Evolutionary conservation across 2,113 vertebrate genomes (phyloP).

Genomic region (Notechis scutatus): DNA sequence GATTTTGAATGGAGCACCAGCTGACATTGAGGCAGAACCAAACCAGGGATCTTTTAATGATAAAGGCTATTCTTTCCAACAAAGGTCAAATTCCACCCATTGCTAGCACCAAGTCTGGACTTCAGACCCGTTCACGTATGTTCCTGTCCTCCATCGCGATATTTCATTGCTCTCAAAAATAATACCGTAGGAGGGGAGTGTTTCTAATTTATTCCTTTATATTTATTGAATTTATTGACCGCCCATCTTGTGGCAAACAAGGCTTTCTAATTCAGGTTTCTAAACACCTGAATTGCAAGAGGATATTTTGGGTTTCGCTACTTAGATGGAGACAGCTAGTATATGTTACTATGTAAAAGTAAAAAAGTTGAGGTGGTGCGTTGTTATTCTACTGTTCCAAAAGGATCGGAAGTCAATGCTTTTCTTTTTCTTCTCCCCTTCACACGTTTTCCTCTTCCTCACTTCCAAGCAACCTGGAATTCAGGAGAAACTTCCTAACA

Average conservation of each 20-base stretch:
- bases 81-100: not conserved
- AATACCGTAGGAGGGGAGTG: not conserved
- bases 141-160: accelerated
- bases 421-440: not conserved
- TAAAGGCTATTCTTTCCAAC: not conserved
- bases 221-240: not conserved
- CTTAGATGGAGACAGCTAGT: not conserved
- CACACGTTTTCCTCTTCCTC: not conserved
- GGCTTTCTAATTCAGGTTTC: not conserved
- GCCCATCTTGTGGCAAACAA: not conserved
- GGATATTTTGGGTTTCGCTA: not conserved
- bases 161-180: accelerated
- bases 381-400: not conserved
- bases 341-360: not conserved
- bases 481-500: too few species aligned
- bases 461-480: too few species aligned
- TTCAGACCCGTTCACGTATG: accelerated
- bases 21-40: not conserved
- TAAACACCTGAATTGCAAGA: not conserved
- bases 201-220: not conserved
- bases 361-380: not conserved
- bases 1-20: too few species aligned
- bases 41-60: not conserved
- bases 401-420: not conserved
- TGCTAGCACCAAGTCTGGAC: accelerated